Evolutionary conservation across 2,113 vertebrate species (phyloP).

Genomic region (Danio rerio): GRCz12tu NC_133177.1:4560001-4560500

Average conservation of each 20-base stretch:
- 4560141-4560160: conserved; percentile 77
- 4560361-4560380: no score
- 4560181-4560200: conserved; percentile 70
- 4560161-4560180: conserved; percentile 70
- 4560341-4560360: no score
- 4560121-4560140: conserved; percentile 62
- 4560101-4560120: conserved; percentile 72
- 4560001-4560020: conserved; percentile 9
- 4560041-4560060: conserved; percentile 2
- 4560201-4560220: conserved; percentile 58
- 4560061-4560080: conserved; percentile 19
- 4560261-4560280: conserved; percentile 27
- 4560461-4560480: not conserved
- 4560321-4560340: no score
- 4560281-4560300: not conserved
- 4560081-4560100: conserved; percentile 65
- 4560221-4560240: conserved; percentile 53
- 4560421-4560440: no score
- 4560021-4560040: not conserved
- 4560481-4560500: not conserved
- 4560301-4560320: no score
- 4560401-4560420: no score
- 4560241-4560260: conserved; percentile 52
- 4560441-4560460: not conserved
- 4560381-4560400: no score